Evolutionary conservation across 2,888 invertebrate species (phyloP).

Genomic region (Operophtera brumata): DNA sequence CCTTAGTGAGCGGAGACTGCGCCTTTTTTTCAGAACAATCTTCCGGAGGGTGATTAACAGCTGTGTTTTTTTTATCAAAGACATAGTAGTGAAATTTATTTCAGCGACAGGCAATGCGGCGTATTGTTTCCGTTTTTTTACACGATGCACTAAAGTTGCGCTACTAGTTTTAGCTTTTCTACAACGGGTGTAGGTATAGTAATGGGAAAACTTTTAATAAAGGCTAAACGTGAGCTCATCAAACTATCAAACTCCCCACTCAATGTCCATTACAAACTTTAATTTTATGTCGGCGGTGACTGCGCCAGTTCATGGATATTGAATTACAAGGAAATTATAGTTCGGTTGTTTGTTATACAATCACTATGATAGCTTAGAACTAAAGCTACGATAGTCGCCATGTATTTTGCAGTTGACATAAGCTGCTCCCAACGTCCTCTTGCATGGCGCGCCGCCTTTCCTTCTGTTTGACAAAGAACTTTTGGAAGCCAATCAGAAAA

Average conservation of each 20-base stretch:
- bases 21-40: too few species aligned
- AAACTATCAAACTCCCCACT: neutral
- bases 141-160: too few species aligned
- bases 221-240: neutral
- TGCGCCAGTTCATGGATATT: neutral
- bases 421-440: neutral
- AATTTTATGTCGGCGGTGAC: neutral
- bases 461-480: slow-evolving; percentile 9
- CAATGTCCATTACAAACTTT: slow-evolving; percentile 4
- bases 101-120: too few species aligned
- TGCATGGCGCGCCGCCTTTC: neutral
- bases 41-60: too few species aligned
- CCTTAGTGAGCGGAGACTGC: too few species aligned
- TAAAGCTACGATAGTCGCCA: neutral
- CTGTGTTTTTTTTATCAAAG: too few species aligned
- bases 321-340: neutral
- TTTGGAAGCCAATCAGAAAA: slow-evolving; percentile 33
- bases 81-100: too few species aligned
- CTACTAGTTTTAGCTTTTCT: too few species aligned
- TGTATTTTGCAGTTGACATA: too few species aligned
- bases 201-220: neutral
- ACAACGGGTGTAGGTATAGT: too few species aligned
- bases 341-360: neutral
- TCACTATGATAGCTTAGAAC: neutral
- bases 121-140: too few species aligned